Conservation (phyloP, 2,113 vertebrate species). For the Phocoena phocoena region DNA sequence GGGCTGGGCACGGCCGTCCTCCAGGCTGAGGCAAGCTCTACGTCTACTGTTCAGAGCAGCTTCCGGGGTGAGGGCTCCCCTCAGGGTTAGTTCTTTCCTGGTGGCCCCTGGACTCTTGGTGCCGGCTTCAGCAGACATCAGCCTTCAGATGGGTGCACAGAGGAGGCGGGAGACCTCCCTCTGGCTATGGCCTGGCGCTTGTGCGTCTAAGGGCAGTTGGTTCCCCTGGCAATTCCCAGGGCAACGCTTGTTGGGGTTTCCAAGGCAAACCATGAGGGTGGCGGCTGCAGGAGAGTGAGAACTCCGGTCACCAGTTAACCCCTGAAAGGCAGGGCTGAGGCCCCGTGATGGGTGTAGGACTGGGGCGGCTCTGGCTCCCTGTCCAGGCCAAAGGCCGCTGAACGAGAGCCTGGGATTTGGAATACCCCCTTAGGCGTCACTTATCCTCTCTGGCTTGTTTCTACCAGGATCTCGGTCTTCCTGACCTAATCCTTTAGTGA, state of each 20-base stretch:
- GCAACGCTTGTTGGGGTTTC: conserved; percentile 62
- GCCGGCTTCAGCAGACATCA: not conserved
- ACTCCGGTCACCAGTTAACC: not conserved
- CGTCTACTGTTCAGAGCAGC: not conserved
- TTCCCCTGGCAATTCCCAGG: conserved; percentile 62
- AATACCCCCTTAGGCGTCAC: not conserved
- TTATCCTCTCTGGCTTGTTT: not conserved
- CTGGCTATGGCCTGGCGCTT: not conserved
- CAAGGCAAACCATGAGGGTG: not conserved
- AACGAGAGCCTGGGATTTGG: not conserved
- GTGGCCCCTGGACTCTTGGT: not conserved
- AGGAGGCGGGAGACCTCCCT: not conserved
- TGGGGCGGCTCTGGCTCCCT: not conserved
- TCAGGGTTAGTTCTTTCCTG: conserved; percentile 21
- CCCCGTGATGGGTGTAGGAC: not conserved
- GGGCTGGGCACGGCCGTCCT: not conserved
- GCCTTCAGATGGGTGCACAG: not conserved
- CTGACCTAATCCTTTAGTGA: not conserved
- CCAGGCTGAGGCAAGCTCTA: not conserved
- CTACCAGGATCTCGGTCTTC: not conserved
- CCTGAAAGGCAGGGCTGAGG: not conserved
- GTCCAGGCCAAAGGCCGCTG: not conserved
- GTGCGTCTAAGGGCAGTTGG: not conserved
- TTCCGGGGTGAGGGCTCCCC: not conserved
- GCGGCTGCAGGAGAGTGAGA: accelerated